Percentiles rank a stretch among this genome's conserved stretches.
These are phyloP conservation scores for Acanthoscelides obtectus DNA, from an alignment of 2,888 invertebrate genomes.

Conservation along the genomic window DNA sequence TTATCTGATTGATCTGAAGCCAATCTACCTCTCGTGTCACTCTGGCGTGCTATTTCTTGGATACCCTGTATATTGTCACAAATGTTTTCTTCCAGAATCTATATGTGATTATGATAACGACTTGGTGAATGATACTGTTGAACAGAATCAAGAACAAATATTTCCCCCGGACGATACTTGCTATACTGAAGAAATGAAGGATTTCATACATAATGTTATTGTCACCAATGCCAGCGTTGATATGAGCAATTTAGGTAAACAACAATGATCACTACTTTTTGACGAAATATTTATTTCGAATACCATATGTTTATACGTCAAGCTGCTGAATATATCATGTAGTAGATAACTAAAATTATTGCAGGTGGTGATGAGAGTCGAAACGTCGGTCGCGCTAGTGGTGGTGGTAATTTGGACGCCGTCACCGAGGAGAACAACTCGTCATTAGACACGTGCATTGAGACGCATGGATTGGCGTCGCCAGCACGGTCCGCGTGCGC, in stretches of 20 bases:
- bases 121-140: not conserved
- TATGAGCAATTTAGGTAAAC: constrained; percentile 41
- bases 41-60: no score
- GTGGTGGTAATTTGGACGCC: constrained; percentile 50
- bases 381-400: not conserved
- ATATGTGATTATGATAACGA: not conserved
- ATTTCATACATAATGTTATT: constrained; percentile 58
- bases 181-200: constrained; percentile 30
- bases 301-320: constrained; percentile 32
- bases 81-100: not conserved
- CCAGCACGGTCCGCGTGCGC: constrained; percentile 58
- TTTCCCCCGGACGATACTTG: not conserved
- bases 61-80: no score
- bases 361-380: not conserved
- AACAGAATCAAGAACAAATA: not conserved
- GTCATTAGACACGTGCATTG: constrained; percentile 44
- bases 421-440: constrained; percentile 57
- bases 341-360: no score
- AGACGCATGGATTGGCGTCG: constrained; percentile 44
- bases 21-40: no score
- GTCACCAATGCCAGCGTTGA: constrained; percentile 70
- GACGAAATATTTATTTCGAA: no score
- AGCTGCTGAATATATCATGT: no score
- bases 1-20: no score
- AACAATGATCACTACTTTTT: no score